phyloP scores from a whole-genome alignment of 2,113 vertebrate genomes.

The Oreochromis spilurus region DNA sequence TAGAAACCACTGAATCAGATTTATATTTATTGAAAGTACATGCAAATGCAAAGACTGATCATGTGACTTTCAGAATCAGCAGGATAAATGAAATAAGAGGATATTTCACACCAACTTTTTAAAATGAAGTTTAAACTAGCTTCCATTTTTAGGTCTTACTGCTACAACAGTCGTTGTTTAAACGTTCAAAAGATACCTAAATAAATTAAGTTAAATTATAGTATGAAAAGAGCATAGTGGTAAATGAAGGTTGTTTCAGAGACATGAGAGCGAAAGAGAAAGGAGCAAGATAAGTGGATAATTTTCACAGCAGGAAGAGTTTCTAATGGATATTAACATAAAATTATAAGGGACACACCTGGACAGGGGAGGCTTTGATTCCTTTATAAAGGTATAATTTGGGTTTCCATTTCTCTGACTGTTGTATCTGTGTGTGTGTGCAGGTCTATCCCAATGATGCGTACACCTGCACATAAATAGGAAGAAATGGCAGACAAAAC shows the following conservation, averaged over 20 bases:
- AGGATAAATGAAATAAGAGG: neutral
- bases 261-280: neutral
- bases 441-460: neutral
- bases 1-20: neutral
- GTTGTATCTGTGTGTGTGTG: neutral
- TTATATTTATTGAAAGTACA: neutral
- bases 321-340: constrained; percentile 16
- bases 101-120: neutral
- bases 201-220: neutral
- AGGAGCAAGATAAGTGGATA: neutral
- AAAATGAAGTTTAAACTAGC: neutral
- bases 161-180: neutral
- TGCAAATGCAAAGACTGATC: neutral
- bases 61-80: neutral
- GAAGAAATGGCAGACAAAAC: neutral
- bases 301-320: constrained; percentile 21
- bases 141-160: neutral
- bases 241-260: neutral
- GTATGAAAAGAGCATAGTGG: neutral
- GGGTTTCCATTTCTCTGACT: neutral
- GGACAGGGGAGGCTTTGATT: neutral
- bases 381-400: constrained; percentile 9
- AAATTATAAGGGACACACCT: constrained; percentile 12
- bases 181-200: neutral
- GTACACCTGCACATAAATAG: neutral